These are phyloP conservation scores for Brachionus calyciflorus DNA, from an alignment of 1,140 invertebrate genomes.

Conservation along the genomic window DNA sequence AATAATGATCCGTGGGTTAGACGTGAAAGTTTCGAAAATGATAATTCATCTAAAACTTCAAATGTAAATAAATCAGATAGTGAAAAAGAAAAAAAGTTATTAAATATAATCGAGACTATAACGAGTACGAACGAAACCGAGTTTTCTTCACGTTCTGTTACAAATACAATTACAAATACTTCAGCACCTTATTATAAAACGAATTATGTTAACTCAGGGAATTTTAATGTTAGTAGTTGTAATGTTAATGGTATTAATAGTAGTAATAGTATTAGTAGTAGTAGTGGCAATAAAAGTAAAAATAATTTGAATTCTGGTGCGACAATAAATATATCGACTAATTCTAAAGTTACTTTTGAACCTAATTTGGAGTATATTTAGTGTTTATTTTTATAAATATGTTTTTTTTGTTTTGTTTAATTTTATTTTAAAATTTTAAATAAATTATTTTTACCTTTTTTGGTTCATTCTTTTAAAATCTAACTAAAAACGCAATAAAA, in stretches of 20 bases:
- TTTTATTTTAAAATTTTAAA: conserved; percentile 5
- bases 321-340: neutral
- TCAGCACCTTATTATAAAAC: neutral
- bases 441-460: too few relatives aligned
- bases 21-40: conserved; percentile 7
- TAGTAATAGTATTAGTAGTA: neutral
- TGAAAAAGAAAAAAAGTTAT: neutral
- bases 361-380: conserved; percentile 35
- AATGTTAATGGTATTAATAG: neutral
- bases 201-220: conserved; percentile 16
- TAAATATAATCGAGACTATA: conserved; percentile 9
- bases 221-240: too few relatives aligned
- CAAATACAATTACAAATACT: neutral
- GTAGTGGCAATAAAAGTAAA: neutral
- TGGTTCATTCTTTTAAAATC: too few relatives aligned
- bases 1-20: conserved; percentile 9
- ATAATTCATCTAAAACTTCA: too few relatives aligned
- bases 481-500: too few relatives aligned
- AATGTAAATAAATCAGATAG: conserved; percentile 30
- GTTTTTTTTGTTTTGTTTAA: conserved; percentile 1
- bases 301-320: neutral
- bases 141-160: too few relatives aligned
- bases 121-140: neutral
- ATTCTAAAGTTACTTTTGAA: conserved; percentile 27
- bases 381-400: neutral